Evolutionary conservation across 2,113 vertebrate genomes (phyloP).

Genomic region (Ctenomys sociabilis): DNA sequence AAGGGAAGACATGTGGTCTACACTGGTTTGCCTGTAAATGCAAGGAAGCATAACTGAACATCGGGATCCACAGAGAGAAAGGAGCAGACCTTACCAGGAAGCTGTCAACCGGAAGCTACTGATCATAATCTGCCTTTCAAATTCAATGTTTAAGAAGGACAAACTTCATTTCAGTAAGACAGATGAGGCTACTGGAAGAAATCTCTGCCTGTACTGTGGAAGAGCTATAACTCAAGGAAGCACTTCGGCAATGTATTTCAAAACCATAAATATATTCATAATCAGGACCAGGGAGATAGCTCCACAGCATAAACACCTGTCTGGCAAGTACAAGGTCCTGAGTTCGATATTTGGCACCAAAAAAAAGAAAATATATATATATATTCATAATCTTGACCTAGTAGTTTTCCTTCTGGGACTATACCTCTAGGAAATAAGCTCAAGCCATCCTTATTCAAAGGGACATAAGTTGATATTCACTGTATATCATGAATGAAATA

Average conservation of each 20-base stretch:
- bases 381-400: not conserved
- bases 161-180: not conserved
- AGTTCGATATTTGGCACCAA: too few relatives aligned
- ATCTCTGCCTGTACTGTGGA: accelerated
- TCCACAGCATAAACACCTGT: too few relatives aligned
- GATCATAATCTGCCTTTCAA: not conserved
- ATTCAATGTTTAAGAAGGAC: not conserved
- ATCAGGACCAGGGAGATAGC: too few relatives aligned
- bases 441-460: not conserved
- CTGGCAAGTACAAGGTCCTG: too few relatives aligned
- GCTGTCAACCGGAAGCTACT: not conserved
- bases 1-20: constrained; percentile 80
- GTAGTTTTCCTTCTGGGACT: not conserved
- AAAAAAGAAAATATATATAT: not conserved
- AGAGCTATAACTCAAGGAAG: not conserved
- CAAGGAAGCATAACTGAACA: not conserved
- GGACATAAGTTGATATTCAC: not conserved
- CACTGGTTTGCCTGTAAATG: constrained; percentile 82
- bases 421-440: not conserved
- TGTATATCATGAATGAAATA: constrained; percentile 7
- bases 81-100: accelerated
- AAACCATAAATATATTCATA: constrained; percentile 6
- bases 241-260: not conserved
- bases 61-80: accelerated
- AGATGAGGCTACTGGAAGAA: not conserved